Evolutionary conservation across 2,113 vertebrate genomes (phyloP).

Genomic region (Cromileptes altivelis): DNA sequence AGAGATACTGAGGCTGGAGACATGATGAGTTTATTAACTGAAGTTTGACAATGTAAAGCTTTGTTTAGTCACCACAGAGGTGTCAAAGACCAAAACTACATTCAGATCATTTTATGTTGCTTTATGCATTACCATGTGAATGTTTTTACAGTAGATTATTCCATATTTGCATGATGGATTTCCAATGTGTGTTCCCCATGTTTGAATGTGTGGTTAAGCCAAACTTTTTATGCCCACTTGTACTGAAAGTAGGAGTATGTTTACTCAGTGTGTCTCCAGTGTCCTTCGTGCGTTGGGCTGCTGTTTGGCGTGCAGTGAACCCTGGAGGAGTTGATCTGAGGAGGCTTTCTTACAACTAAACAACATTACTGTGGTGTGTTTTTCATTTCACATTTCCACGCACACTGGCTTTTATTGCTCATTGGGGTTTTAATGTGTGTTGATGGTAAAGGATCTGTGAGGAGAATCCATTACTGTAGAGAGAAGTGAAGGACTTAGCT

Average conservation of each 20-base stretch:
- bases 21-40: neutral
- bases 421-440: neutral
- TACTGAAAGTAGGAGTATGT: neutral
- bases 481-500: neutral
- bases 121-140: neutral
- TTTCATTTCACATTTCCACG: neutral
- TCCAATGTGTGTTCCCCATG: neutral
- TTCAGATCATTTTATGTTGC: too few relatives aligned
- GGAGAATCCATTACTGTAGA: neutral
- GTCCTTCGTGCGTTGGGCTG: neutral
- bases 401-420: constrained; percentile 16
- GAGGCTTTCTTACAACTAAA: constrained; percentile 5
- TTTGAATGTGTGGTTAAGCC: neutral
- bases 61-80: too few relatives aligned
- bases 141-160: neutral
- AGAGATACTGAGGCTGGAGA: neutral
- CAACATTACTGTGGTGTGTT: constrained; percentile 4
- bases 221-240: neutral
- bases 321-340: neutral
- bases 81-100: too few relatives aligned
- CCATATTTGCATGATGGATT: neutral
- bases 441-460: neutral
- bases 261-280: neutral
- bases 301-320: constrained; percentile 2
- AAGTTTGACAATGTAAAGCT: neutral